Conservation (phyloP, 92 coral and sea anemone species). For the Heliopora coerulea region DNA sequence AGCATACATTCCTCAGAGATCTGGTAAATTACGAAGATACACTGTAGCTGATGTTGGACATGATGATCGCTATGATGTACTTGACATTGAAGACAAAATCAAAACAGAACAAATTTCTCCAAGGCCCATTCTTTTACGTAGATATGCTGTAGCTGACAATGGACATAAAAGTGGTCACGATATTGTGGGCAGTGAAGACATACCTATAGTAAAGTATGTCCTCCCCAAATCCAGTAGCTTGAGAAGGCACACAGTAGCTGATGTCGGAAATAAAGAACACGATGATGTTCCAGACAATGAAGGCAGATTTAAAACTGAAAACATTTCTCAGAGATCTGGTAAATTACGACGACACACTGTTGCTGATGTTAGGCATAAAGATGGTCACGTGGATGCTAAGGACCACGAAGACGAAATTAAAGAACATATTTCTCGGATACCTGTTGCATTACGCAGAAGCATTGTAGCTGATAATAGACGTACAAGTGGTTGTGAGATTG, state of each 20-base stretch:
- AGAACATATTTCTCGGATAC: background rate
- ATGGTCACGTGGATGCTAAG: background rate
- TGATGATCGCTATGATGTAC: too few relatives aligned
- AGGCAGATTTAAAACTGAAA: background rate
- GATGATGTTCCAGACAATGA: background rate
- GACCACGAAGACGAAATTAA: background rate
- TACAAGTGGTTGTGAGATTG: background rate
- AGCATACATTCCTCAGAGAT: background rate
- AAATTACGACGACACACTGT: background rate
- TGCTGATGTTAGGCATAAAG: background rate
- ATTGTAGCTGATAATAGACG: too few relatives aligned
- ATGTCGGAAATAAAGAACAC: background rate
- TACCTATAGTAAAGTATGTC: background rate
- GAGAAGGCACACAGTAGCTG: background rate
- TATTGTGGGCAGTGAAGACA: background rate
- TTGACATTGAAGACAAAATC: background rate
- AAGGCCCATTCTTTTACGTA: background rate
- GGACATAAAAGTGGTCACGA: too few relatives aligned
- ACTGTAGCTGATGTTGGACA: too few relatives aligned
- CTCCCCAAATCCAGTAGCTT: background rate
- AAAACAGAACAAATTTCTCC: background rate
- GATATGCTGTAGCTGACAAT: too few relatives aligned
- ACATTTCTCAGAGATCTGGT: background rate
- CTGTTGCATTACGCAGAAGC: too few relatives aligned
- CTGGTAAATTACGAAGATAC: background rate